Evolutionary conservation across 2,888 invertebrate genomes (phyloP).

Genomic region (Drosophila demipolita): DNA sequence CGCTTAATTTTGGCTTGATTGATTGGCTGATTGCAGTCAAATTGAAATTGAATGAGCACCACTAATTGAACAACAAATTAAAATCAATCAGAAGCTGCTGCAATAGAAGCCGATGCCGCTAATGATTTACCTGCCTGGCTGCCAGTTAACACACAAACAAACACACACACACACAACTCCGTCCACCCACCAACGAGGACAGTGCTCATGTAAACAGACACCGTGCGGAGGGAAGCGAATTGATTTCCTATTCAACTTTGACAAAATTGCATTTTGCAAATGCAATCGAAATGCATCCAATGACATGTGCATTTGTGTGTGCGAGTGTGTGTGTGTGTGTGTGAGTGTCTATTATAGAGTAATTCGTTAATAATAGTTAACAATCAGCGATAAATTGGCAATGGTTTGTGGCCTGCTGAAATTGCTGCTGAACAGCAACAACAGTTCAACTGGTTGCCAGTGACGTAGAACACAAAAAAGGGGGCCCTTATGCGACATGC

Average conservation of each 20-base stretch:
- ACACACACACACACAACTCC: no score
- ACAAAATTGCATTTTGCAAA: slow-evolving; percentile 60
- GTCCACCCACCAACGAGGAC: no score
- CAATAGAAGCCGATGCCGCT: slow-evolving; percentile 36
- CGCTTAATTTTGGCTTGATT: slow-evolving; percentile 30
- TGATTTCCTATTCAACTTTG: slow-evolving; percentile 54
- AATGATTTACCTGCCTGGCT: slow-evolving; percentile 38
- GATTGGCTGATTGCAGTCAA: slow-evolving; percentile 45
- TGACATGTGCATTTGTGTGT: slow-evolving; percentile 14
- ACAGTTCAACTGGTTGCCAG: slow-evolving; percentile 24
- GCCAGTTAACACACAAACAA: slow-evolving; percentile 15
- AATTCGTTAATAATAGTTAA: slow-evolving; percentile 78
- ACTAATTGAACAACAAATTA: slow-evolving; percentile 80
- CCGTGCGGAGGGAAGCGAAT: neutral
- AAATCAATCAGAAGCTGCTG: slow-evolving; percentile 52
- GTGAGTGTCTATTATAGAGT: slow-evolving; percentile 63
- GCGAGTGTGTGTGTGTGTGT: slow-evolving; percentile 2
- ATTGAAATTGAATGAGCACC: slow-evolving; percentile 59
- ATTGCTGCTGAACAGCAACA: slow-evolving; percentile 7
- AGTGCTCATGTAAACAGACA: neutral
- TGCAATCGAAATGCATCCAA: slow-evolving; percentile 51
- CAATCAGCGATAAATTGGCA: slow-evolving; percentile 75
- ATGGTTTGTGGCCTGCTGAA: slow-evolving; percentile 41
- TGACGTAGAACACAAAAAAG: slow-evolving; percentile 6
- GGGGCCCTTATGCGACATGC: neutral